Evolutionary conservation across 2,797 vertebrate genomes (phyloP).

Genomic region (Lepidocolaptes lacrymiger): DNA sequence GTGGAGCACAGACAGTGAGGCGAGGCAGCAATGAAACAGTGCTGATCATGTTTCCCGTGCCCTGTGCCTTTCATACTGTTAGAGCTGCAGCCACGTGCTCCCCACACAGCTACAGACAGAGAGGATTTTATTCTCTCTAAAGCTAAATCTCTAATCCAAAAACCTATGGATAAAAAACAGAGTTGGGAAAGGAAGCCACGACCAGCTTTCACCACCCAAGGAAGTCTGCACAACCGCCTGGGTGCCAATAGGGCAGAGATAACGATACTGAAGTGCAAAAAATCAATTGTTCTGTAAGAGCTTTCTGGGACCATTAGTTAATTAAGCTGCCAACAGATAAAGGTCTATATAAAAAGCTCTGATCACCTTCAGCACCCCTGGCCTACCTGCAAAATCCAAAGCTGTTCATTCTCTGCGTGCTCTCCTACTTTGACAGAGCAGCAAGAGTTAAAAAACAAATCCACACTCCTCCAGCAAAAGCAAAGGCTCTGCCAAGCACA

Average conservation of each 20-base stretch:
- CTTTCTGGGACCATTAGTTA: constrained; percentile 41
- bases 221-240: not conserved
- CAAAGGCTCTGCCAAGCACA: constrained; percentile 29
- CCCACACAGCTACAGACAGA: not conserved
- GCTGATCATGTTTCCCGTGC: not conserved
- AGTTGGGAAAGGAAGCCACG: not conserved
- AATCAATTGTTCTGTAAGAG: constrained; percentile 21
- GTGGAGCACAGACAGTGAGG: not conserved
- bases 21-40: constrained; percentile 1
- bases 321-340: constrained; percentile 40
- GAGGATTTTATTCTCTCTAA: not conserved
- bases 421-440: not conserved
- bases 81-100: constrained; percentile 28
- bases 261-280: not conserved
- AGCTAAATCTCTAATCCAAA: constrained; percentile 8
- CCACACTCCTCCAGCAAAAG: not conserved
- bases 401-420: not conserved
- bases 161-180: not conserved
- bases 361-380: not conserved
- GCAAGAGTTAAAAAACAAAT: constrained; percentile 43
- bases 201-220: not conserved
- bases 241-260: not conserved
- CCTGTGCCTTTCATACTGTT: constrained; percentile 4
- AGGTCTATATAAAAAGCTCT: not conserved
- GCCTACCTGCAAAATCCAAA: not conserved